A percentile compares a stretch with the other conserved stretches of the same genome.
Evolutionary conservation across 2,797 vertebrate species (phyloP).

Genomic region (Myotis myotis): DNA sequence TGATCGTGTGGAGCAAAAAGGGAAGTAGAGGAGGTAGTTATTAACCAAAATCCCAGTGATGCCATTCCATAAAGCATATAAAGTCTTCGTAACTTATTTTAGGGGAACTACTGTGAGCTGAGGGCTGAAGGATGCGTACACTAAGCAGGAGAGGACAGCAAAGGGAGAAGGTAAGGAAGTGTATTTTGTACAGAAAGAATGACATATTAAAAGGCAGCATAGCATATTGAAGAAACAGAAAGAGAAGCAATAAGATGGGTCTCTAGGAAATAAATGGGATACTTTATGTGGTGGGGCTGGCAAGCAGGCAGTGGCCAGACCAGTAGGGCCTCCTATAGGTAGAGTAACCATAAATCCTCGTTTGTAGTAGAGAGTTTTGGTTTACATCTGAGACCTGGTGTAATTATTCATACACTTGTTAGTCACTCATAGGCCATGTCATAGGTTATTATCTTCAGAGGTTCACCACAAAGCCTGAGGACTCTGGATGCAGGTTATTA

Average conservation of each 20-base stretch:
- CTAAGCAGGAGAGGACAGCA: not conserved
- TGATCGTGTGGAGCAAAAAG: not conserved
- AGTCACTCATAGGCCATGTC: not conserved
- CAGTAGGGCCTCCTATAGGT: not conserved
- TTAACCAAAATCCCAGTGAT: not conserved
- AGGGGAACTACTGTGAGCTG: not conserved
- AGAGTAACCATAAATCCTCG: not conserved
- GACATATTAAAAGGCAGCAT: not conserved
- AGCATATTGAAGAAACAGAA: not conserved
- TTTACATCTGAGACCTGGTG: not conserved
- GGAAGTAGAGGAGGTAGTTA: not conserved
- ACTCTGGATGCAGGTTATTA: not conserved
- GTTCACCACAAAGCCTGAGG: conserved; percentile 5
- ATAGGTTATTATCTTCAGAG: conserved; percentile 24
- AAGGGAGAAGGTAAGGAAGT: not conserved
- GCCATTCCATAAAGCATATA: not conserved
- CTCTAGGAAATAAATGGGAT: not conserved
- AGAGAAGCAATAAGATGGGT: not conserved
- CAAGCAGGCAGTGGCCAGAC: not conserved
- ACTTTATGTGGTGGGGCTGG: not conserved
- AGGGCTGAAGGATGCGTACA: not conserved
- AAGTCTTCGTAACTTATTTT: not conserved
- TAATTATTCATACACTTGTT: not conserved
- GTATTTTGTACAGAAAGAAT: not conserved
- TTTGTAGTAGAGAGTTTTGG: not conserved